Percentiles rank a stretch among this genome's conserved stretches.
These are phyloP conservation scores for Ceratina calcarata DNA, from an alignment of 1,140 invertebrate species.

Conservation along the genomic window DNA sequence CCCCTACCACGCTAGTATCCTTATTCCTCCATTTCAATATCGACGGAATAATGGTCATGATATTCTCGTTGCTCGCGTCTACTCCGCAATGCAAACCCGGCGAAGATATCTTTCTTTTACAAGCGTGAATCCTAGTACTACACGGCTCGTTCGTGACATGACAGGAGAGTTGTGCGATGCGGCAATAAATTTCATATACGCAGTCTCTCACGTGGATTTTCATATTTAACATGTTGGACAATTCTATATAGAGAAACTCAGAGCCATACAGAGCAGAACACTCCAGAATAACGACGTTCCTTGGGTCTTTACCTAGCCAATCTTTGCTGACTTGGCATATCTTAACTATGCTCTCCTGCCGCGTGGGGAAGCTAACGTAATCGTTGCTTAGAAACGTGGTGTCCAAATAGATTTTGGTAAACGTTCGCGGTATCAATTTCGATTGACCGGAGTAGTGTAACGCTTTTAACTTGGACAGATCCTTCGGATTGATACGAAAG, in stretches of 20 bases:
- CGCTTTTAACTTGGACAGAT: constrained; percentile 81
- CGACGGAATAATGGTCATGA: constrained; percentile 80
- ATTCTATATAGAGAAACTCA: constrained; percentile 83
- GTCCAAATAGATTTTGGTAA: constrained; percentile 86
- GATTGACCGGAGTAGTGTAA: constrained; percentile 79
- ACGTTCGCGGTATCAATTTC: constrained; percentile 74
- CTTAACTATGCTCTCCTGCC: constrained; percentile 80
- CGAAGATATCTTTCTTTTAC: constrained; percentile 61
- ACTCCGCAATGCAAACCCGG: constrained; percentile 62
- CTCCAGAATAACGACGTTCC: constrained; percentile 80
- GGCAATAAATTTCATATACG: constrained; percentile 72
- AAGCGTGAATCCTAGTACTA: constrained; percentile 78
- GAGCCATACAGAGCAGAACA: constrained; percentile 82
- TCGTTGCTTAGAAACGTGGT: constrained; percentile 84
- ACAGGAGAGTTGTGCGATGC: constrained; percentile 75
- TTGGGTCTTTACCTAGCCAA: constrained; percentile 80
- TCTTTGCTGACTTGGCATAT: constrained; percentile 79
- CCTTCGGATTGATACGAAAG: constrained; percentile 82
- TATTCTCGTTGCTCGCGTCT: constrained; percentile 54
- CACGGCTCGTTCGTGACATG: constrained; percentile 73
- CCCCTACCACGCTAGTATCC: constrained; percentile 67
- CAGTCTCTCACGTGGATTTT: constrained; percentile 81
- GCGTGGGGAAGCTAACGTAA: constrained; percentile 82
- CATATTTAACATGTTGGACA: constrained; percentile 79
- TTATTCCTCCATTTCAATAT: constrained; percentile 80